phyloP scores from a whole-genome alignment of 2,888 invertebrate species.

The Galeopsomyia nigrocyanea region DNA sequence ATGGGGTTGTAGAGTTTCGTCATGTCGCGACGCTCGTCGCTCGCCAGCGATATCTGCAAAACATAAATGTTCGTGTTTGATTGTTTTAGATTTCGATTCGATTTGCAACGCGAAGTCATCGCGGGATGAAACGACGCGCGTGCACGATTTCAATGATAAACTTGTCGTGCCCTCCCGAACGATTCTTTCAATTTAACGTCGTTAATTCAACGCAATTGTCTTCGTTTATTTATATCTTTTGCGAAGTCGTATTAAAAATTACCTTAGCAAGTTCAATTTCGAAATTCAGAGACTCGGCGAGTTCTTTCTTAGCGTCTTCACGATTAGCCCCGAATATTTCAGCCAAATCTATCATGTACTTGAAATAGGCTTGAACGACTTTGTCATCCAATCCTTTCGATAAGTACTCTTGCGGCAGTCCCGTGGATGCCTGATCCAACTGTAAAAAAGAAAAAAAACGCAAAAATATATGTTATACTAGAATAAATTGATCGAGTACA shows the following conservation, averaged over 20 bases:
- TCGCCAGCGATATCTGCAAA: constrained; percentile 70
- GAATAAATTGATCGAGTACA: constrained; percentile 66
- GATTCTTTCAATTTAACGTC: not conserved
- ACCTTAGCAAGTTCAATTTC: constrained; percentile 93
- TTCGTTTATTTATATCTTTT: constrained; percentile 60
- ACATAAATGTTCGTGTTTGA: not conserved
- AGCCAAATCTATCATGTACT: constrained; percentile 89
- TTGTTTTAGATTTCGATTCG: not conserved
- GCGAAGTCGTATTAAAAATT: no score
- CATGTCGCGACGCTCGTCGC: constrained; percentile 91
- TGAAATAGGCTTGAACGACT: constrained; percentile 85
- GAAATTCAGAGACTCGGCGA: constrained; percentile 85
- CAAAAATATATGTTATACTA: no score
- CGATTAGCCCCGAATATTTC: constrained; percentile 83
- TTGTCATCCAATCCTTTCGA: constrained; percentile 86
- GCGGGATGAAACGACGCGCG: not conserved
- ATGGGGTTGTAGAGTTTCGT: constrained; percentile 91
- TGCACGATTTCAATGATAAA: not conserved
- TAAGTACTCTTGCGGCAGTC: constrained; percentile 86
- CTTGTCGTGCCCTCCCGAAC: not conserved
- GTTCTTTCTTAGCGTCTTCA: constrained; percentile 76
- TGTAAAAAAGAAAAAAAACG: constrained; percentile 62
- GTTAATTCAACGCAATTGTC: not conserved
- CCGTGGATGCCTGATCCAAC: constrained; percentile 89
- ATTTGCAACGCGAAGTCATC: not conserved